Evolutionary conservation across 1,140 invertebrate genomes (phyloP).

Genomic region (Adelges cooleyi): DNA sequence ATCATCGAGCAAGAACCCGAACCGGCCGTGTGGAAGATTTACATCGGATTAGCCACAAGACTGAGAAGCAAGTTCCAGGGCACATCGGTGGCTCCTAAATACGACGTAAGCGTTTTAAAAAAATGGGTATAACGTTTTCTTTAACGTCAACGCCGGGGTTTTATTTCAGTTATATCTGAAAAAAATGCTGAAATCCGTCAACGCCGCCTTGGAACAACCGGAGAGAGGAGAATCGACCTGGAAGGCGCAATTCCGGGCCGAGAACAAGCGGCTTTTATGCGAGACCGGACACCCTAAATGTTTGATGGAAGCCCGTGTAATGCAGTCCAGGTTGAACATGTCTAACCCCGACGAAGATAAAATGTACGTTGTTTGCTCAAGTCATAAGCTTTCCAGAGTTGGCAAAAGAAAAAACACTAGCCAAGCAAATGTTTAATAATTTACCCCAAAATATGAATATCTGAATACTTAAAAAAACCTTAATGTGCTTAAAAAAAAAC

Average conservation of each 20-base stretch:
- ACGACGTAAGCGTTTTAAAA: constrained; percentile 31
- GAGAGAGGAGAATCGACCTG: constrained; percentile 32
- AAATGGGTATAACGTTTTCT: neutral
- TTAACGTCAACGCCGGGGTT: neutral
- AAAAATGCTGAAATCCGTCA: constrained; percentile 32
- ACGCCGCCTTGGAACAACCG: constrained; percentile 33
- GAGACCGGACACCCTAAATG: constrained; percentile 58
- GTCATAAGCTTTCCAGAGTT: neutral
- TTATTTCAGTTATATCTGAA: constrained; percentile 44
- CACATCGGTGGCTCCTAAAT: constrained; percentile 31
- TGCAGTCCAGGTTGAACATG: constrained; percentile 52
- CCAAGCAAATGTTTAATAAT: too few relatives aligned
- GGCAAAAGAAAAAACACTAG: neutral
- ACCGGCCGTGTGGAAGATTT: constrained; percentile 52
- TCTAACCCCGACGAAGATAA: constrained; percentile 46
- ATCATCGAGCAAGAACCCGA: constrained; percentile 57
- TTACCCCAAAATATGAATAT: too few relatives aligned
- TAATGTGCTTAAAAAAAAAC: too few relatives aligned
- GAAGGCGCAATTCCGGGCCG: constrained; percentile 36
- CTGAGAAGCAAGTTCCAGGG: constrained; percentile 57
- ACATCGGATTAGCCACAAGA: constrained; percentile 46
- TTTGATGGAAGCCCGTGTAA: constrained; percentile 49
- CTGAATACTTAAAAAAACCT: too few relatives aligned
- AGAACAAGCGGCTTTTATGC: constrained; percentile 43
- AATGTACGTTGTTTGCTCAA: constrained; percentile 5